Percentiles rank a stretch among this genome's conserved stretches.
Evolutionary conservation across 2,797 vertebrate species (phyloP).

Genomic region (Vultur gryphus): DNA sequence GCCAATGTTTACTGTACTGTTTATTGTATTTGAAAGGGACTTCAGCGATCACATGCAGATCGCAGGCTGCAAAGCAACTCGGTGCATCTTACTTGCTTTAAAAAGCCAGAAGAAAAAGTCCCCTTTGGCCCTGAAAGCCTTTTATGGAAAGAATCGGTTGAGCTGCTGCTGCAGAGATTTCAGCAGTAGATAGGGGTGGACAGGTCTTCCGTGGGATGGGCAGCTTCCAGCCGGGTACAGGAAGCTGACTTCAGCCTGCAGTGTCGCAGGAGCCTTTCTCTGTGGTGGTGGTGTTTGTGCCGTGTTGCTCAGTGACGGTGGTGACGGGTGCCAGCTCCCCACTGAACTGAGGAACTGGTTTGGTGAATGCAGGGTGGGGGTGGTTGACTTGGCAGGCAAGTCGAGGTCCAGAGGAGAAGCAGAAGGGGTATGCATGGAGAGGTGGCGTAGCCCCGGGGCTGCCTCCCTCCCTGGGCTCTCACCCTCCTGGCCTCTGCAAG

Average conservation of each 20-base stretch:
- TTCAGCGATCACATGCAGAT: fast-evolving
- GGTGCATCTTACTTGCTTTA: neutral
- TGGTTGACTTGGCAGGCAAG: neutral
- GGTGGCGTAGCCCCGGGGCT: neutral
- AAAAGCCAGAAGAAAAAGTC: neutral
- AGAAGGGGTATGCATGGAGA: neutral
- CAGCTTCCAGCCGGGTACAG: neutral
- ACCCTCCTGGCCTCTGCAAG: neutral
- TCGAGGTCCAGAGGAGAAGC: neutral
- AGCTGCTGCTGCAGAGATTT: neutral
- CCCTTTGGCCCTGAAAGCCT: neutral
- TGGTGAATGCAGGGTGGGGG: neutral
- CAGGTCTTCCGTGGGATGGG: neutral
- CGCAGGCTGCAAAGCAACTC: neutral
- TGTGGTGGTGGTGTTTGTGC: neutral
- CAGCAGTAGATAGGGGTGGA: neutral
- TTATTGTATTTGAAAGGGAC: neutral
- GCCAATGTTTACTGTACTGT: neutral
- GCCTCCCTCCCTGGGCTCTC: neutral
- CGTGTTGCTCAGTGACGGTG: neutral
- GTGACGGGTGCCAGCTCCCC: neutral
- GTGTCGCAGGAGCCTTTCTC: neutral
- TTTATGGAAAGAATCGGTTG: neutral
- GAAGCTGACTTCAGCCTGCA: neutral
- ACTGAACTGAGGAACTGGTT: neutral